phyloP scores from a whole-genome alignment of 1,140 invertebrate genomes.

The Zaprionus kolodkinae region DNA sequence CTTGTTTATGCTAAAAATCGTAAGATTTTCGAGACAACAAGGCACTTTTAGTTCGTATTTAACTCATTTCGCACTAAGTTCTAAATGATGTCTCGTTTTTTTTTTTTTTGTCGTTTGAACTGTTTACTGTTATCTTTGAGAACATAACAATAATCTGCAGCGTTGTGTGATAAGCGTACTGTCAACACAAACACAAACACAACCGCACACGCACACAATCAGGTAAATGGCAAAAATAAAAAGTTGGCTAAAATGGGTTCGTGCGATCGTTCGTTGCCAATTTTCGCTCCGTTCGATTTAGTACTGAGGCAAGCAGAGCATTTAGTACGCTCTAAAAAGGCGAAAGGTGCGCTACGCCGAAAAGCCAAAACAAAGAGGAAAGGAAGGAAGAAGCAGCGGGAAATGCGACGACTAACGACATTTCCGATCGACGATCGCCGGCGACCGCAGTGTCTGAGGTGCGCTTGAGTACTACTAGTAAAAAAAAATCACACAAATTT shows the following conservation, averaged over 20 bases:
- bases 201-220: conserved; percentile 21
- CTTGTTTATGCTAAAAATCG: conserved; percentile 55
- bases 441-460: conserved; percentile 61
- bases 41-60: conserved; percentile 54
- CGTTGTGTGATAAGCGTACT: conserved; percentile 51
- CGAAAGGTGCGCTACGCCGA: conserved; percentile 34
- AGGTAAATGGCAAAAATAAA: conserved; percentile 24
- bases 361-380: conserved; percentile 15
- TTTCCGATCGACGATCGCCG: conserved; percentile 28
- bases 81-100: conserved; percentile 21
- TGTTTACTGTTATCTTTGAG: conserved; percentile 39
- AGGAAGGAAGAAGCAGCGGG: conserved; percentile 9
- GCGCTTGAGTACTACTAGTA: conserved; percentile 59
- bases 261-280: conserved; percentile 48
- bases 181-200: conserved; percentile 26
- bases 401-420: conserved; percentile 42
- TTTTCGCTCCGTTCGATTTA: conserved; percentile 51
- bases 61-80: conserved; percentile 40
- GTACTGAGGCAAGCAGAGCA: conserved; percentile 42
- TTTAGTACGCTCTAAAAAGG: conserved; percentile 53
- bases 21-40: conserved; percentile 48
- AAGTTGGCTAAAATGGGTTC: conserved; percentile 13
- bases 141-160: conserved; percentile 40
- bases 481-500: conserved; percentile 22
- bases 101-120: conserved; percentile 25